A percentile compares a stretch with the other conserved stretches of the same genome.
These are phyloP conservation scores for Urophycis tenuis DNA, from an alignment of 2,797 vertebrate species.

Conservation along the genomic window DNA sequence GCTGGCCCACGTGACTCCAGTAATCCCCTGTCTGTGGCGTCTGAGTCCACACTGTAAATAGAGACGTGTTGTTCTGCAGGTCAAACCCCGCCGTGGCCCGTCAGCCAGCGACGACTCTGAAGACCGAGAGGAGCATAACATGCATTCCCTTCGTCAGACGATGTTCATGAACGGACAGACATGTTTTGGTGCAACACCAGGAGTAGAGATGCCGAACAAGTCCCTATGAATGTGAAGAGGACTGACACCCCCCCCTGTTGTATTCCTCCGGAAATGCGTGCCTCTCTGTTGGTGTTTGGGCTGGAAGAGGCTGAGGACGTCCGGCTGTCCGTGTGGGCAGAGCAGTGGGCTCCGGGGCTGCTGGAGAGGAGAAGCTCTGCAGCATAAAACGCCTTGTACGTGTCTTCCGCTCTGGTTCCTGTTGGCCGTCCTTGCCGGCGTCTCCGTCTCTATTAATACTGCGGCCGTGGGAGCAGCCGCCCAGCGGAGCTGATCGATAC, in stretches of 20 bases:
- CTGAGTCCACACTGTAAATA: background rate
- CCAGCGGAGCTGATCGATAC: background rate
- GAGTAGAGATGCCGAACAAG: background rate
- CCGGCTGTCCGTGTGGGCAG: background rate
- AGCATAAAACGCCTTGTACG: background rate
- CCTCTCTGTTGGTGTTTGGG: background rate
- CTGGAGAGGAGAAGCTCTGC: background rate
- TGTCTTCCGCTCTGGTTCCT: background rate
- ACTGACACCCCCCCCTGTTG: too few relatives aligned
- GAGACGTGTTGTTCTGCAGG: background rate
- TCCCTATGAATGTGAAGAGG: background rate
- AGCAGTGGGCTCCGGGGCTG: background rate
- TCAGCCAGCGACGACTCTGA: background rate
- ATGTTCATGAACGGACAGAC: background rate
- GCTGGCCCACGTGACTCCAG: slow-evolving; percentile 40
- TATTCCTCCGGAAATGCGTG: background rate
- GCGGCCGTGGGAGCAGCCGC: background rate
- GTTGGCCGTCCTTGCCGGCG: background rate
- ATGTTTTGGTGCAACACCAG: background rate
- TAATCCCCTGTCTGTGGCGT: slow-evolving; percentile 23
- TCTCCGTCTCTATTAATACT: slow-evolving; percentile 2
- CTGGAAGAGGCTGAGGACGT: background rate
- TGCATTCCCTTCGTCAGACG: background rate
- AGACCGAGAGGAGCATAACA: background rate
- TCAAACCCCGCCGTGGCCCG: background rate